Evolutionary conservation across 2,797 vertebrate species (phyloP).

Genomic region (Alauda arvensis): DNA sequence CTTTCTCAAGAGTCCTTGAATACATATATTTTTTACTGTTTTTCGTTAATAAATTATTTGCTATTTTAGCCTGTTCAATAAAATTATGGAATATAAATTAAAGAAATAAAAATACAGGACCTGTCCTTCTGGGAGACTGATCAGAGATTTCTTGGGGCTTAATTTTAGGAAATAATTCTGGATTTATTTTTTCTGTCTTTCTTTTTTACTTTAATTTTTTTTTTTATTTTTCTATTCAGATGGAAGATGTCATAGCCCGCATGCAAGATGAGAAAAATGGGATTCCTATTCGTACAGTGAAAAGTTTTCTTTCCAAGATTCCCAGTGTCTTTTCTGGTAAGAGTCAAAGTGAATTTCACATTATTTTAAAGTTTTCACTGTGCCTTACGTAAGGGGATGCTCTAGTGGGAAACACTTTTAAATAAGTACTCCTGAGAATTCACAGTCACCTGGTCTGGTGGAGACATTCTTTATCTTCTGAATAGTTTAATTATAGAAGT

Average conservation of each 20-base stretch:
- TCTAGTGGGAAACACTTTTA: background rate
- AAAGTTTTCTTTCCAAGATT: conserved; percentile 97
- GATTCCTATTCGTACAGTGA: conserved; percentile 95
- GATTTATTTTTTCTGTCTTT: background rate
- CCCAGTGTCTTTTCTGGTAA: conserved; percentile 98
- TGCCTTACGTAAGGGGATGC: background rate
- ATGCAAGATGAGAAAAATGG: conserved; percentile 98
- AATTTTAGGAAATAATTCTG: conserved; percentile 9
- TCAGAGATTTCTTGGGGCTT: background rate
- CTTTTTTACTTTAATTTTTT: background rate
- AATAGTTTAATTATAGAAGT: background rate
- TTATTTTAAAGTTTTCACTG: background rate
- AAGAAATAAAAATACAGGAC: background rate
- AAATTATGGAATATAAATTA: background rate
- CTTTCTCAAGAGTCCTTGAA: background rate
- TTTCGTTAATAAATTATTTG: background rate
- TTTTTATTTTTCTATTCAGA: conserved; percentile 69
- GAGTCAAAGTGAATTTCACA: conserved; percentile 34
- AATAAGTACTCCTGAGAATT: background rate
- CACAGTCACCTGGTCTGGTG: background rate
- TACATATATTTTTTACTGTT: background rate
- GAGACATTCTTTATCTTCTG: background rate
- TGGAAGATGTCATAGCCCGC: conserved; percentile 94
- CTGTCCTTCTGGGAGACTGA: background rate
- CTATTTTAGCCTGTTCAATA: background rate